Percentiles rank a stretch among this genome's conserved stretches.
These are phyloP conservation scores for Arnoldichthys spilopterus DNA, from an alignment of 2,797 vertebrate species.

Conservation along the genomic window DNA sequence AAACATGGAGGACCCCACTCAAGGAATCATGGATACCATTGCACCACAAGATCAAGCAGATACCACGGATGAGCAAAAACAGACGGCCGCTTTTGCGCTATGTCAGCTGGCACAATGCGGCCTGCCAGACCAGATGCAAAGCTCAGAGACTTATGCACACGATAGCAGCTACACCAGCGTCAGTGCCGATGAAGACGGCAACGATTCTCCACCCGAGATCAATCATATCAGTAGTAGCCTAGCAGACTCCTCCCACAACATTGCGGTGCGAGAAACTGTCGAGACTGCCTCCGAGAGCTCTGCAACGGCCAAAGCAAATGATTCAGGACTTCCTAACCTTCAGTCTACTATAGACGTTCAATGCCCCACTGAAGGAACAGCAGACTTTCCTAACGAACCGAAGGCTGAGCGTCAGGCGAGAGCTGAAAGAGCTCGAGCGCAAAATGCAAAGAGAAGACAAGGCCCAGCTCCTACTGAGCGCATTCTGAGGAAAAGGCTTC, in stretches of 20 bases:
- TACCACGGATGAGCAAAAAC: slow-evolving; percentile 83
- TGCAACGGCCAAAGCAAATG: neutral
- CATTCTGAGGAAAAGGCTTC: slow-evolving; percentile 81
- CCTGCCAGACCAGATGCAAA: slow-evolving; percentile 12
- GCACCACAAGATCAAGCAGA: slow-evolving; percentile 67
- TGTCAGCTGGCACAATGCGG: slow-evolving; percentile 84
- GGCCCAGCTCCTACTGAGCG: slow-evolving; percentile 41
- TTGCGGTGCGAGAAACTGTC: neutral
- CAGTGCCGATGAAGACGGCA: neutral
- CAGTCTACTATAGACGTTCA: too few species aligned
- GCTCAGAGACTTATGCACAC: neutral
- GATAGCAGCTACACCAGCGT: neutral
- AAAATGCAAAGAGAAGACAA: slow-evolving; percentile 25
- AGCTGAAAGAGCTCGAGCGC: slow-evolving; percentile 61
- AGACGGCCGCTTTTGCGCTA: slow-evolving; percentile 90
- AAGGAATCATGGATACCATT: neutral
- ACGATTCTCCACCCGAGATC: neutral
- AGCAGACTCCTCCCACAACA: neutral
- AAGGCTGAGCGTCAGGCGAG: slow-evolving; percentile 39
- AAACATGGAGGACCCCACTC: neutral
- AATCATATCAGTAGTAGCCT: neutral
- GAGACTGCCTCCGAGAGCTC: neutral
- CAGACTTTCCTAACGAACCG: too few species aligned
- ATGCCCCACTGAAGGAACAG: too few species aligned
- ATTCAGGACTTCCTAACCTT: neutral